Conservation (phyloP, 2,888 invertebrate species). For the Mechanitis mazaeus region DNA sequence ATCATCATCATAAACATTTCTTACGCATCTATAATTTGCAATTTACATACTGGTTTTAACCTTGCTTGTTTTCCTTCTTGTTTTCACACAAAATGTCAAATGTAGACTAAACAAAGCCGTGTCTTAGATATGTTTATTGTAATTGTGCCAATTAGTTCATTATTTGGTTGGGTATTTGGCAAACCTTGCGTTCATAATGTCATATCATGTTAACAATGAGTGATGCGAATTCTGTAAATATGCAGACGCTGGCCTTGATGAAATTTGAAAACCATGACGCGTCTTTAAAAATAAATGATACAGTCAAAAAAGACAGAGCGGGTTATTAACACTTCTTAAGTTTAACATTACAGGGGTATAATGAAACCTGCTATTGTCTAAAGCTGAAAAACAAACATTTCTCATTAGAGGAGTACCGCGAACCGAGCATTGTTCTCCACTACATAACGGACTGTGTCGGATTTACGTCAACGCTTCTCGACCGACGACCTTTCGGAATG, state of each 20-base stretch:
- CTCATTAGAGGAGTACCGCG: conserved; percentile 70
- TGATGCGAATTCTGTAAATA: background rate
- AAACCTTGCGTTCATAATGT: conserved; percentile 1
- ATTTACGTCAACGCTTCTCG: conserved; percentile 59
- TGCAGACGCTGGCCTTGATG: background rate
- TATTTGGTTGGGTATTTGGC: background rate
- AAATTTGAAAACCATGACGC: background rate
- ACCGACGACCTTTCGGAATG: conserved; percentile 58
- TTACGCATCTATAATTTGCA: conserved; percentile 15
- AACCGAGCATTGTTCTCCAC: conserved; percentile 67
- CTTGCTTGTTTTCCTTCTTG: conserved; percentile 2
- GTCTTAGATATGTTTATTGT: conserved; percentile 1
- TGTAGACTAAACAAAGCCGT: background rate
- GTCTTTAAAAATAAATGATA: conserved; percentile 12
- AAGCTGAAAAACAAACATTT: conserved; percentile 71
- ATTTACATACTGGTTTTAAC: conserved; percentile 11
- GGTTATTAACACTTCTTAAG: conserved; percentile 45
- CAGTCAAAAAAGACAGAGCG: conserved; percentile 30
- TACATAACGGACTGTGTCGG: conserved; percentile 71
- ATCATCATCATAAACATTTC: conserved; percentile 36
- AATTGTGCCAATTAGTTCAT: conserved; percentile 1
- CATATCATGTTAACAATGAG: background rate
- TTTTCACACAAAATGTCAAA: background rate
- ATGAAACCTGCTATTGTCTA: conserved; percentile 61
- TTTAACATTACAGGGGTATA: conserved; percentile 48